phyloP scores from a whole-genome alignment of 1,140 invertebrate genomes.

The Drosophila pandora region DNA sequence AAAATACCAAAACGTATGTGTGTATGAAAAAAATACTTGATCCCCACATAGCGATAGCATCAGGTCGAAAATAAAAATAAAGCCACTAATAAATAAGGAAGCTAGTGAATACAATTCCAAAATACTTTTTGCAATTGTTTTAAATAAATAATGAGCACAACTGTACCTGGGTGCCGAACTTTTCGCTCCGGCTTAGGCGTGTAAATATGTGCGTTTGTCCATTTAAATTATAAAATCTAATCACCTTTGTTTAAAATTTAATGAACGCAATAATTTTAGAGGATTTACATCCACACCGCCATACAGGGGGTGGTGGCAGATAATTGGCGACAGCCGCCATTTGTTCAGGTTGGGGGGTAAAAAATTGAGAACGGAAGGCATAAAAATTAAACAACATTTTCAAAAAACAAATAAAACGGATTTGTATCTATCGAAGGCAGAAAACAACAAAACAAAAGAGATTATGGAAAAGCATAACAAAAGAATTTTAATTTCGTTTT shows the following conservation, averaged over 20 bases:
- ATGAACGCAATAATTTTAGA: slow-evolving; percentile 79
- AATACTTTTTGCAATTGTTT: slow-evolving; percentile 65
- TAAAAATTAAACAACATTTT: slow-evolving; percentile 58
- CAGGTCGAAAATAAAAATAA: slow-evolving; percentile 36
- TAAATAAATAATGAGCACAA: slow-evolving; percentile 76
- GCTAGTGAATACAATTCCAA: slow-evolving; percentile 49
- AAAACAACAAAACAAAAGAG: slow-evolving; percentile 38
- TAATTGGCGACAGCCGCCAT: slow-evolving; percentile 62
- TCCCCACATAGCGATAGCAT: slow-evolving; percentile 53
- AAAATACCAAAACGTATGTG: slow-evolving; percentile 34
- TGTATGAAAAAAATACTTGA: slow-evolving; percentile 57
- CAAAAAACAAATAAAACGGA: slow-evolving; percentile 75
- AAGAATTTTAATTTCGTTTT: slow-evolving; percentile 60
- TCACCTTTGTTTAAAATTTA: slow-evolving; percentile 83
- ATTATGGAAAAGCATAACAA: slow-evolving; percentile 49
- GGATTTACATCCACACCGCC: slow-evolving; percentile 55
- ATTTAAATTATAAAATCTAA: slow-evolving; percentile 78
- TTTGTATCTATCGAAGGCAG: slow-evolving; percentile 64
- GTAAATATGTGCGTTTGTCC: slow-evolving; percentile 34
- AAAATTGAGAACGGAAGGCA: slow-evolving; percentile 22
- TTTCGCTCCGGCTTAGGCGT: slow-evolving; percentile 21
- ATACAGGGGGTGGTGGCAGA: neutral
- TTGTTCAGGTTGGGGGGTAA: slow-evolving; percentile 5
- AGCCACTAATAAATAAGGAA: slow-evolving; percentile 66
- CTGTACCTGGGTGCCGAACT: slow-evolving; percentile 44